Evolutionary conservation across 2,797 vertebrate genomes (phyloP).

Genomic region (Brachyrhaphis roseni): DNA sequence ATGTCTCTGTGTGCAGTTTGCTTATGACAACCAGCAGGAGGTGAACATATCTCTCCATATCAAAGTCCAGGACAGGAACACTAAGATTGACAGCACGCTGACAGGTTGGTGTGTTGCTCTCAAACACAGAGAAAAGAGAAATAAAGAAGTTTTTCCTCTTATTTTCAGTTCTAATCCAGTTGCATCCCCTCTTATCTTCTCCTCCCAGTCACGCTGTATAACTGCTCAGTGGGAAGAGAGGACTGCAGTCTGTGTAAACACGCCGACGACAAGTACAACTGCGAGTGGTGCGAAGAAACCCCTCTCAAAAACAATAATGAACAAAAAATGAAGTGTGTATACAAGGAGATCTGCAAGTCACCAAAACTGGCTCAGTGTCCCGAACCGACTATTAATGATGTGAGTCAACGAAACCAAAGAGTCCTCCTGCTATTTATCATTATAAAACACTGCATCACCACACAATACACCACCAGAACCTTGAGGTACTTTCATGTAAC

Average conservation of each 20-base stretch:
- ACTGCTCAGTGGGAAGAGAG: constrained; percentile 89
- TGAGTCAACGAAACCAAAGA: constrained; percentile 67
- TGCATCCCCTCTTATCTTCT: constrained; percentile 8
- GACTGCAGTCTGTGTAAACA: constrained; percentile 96
- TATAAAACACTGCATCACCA: background rate
- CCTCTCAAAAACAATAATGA: constrained; percentile 26
- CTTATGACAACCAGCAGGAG: constrained; percentile 86
- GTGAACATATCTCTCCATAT: constrained; percentile 88
- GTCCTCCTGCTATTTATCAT: background rate
- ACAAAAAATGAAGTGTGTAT: constrained; percentile 76
- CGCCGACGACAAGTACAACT: constrained; percentile 78
- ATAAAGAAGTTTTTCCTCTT: constrained; percentile 15
- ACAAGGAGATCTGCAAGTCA: constrained; percentile 74
- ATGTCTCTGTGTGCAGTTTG: constrained; percentile 78
- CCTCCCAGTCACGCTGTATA: constrained; percentile 89
- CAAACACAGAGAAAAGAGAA: constrained; percentile 7
- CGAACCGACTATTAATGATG: constrained; percentile 84
- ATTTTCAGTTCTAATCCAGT: constrained; percentile 9
- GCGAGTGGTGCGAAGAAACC: constrained; percentile 87
- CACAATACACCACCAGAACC: background rate
- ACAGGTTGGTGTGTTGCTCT: constrained; percentile 81
- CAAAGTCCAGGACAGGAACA: constrained; percentile 75
- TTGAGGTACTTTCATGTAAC: background rate
- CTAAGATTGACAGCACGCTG: constrained; percentile 93
- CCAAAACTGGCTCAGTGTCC: constrained; percentile 79